These are phyloP conservation scores for Darevskia nairensis DNA, from an alignment of 2,797 vertebrate species.

Conservation along the genomic window DNA sequence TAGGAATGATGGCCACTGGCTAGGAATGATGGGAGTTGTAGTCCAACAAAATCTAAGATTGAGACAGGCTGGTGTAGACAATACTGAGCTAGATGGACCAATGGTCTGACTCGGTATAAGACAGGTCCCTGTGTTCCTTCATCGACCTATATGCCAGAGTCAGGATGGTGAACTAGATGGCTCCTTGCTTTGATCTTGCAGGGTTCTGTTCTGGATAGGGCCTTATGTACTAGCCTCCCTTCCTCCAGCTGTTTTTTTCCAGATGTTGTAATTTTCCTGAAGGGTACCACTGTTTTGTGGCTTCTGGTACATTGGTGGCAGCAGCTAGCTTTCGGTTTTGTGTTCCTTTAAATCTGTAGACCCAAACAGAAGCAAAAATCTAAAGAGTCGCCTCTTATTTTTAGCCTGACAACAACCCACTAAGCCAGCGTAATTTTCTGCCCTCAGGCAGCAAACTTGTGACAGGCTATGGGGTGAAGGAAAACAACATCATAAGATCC, in stretches of 20 bases:
- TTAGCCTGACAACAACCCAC: conserved; percentile 8
- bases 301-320: neutral
- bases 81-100: too few relatives aligned
- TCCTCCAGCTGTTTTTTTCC: too few relatives aligned
- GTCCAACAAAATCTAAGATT: too few relatives aligned
- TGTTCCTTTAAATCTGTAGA: neutral
- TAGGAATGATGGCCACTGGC: too few relatives aligned
- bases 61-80: too few relatives aligned
- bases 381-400: neutral
- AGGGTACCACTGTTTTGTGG: too few relatives aligned
- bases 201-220: neutral
- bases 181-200: neutral
- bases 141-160: too few relatives aligned
- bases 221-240: too few relatives aligned
- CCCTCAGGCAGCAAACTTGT: neutral
- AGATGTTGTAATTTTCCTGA: neutral
- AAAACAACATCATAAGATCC: neutral
- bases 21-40: too few relatives aligned
- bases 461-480: neutral
- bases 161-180: too few relatives aligned
- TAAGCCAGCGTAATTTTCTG: neutral
- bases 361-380: neutral
- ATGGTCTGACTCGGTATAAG: too few relatives aligned
- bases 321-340: neutral
- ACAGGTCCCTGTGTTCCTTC: too few relatives aligned